Percentiles rank a stretch among this genome's conserved stretches.
Evolutionary conservation across 2,888 invertebrate genomes (phyloP).

Genomic region (Cheilosia grossa): DNA sequence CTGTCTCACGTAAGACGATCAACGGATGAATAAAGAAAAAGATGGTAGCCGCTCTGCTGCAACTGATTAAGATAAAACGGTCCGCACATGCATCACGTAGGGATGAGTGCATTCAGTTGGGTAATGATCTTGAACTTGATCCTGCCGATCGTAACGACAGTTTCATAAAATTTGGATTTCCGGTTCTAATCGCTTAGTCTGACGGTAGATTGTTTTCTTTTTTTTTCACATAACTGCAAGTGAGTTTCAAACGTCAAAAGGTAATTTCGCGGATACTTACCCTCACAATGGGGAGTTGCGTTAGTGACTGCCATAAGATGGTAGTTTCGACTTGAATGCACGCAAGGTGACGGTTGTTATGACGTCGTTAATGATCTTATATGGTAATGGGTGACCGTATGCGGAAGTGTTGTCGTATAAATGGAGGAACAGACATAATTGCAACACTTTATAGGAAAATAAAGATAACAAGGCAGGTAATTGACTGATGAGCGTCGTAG

Average conservation of each 20-base stretch:
- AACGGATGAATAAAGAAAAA: neutral
- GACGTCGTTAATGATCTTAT: slow-evolving; percentile 7
- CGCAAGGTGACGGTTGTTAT: slow-evolving; percentile 18
- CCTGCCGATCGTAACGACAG: neutral
- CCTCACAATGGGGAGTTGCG: slow-evolving; percentile 1
- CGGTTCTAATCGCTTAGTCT: neutral
- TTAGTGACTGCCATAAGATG: neutral
- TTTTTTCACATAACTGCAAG: neutral
- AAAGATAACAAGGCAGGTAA: neutral
- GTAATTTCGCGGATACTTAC: slow-evolving; percentile 7
- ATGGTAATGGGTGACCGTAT: slow-evolving; percentile 6
- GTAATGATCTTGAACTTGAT: neutral
- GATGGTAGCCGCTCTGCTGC: neutral
- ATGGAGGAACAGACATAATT: slow-evolving; percentile 4
- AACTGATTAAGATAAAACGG: neutral
- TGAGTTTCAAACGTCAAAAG: neutral
- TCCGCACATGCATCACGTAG: neutral
- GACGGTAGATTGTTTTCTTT: neutral
- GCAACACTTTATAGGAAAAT: neutral
- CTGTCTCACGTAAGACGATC: neutral
- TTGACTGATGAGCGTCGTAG: neutral
- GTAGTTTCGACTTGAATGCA: slow-evolving; percentile 2
- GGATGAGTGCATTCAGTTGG: neutral
- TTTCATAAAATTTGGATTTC: neutral
- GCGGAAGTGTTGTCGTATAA: slow-evolving; percentile 4